Conservation (phyloP, 2,888 invertebrate species). For the Mimas tiliae region DNA sequence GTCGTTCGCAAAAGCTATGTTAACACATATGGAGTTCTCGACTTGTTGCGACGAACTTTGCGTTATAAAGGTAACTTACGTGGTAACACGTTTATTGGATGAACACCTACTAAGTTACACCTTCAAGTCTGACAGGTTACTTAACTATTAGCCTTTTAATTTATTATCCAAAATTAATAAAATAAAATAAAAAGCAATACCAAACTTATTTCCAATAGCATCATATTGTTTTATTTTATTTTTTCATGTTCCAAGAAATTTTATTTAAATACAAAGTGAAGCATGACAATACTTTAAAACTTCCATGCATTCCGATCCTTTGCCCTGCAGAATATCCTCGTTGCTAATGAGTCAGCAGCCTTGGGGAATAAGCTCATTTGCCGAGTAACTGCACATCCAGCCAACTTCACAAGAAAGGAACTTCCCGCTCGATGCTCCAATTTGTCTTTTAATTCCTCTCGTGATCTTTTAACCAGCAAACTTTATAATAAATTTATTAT, state of each 20-base stretch:
- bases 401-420: constrained; percentile 60
- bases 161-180: not conserved
- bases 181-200: not conserved
- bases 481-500: constrained; percentile 12
- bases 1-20: constrained; percentile 30
- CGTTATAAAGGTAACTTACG: constrained; percentile 5
- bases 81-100: constrained; percentile 4
- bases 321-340: constrained; percentile 52
- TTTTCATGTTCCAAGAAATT: not conserved
- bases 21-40: constrained; percentile 23
- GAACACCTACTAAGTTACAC: not conserved
- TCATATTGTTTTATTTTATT: not conserved
- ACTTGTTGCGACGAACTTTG: constrained; percentile 20
- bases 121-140: not conserved
- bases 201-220: no score
- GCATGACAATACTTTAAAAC: constrained; percentile 35
- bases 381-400: constrained; percentile 61
- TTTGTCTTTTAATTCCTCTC: constrained; percentile 64
- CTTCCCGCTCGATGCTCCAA: constrained; percentile 60
- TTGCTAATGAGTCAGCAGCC: constrained; percentile 69
- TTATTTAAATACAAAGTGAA: not conserved
- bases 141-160: not conserved
- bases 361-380: constrained; percentile 74
- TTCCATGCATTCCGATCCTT: constrained; percentile 49
- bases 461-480: constrained; percentile 53